Evolutionary conservation across 2,113 vertebrate species (phyloP), one percentile per base, ranked within the genome.

Genomic region (Colaptes auratus): DNA sequence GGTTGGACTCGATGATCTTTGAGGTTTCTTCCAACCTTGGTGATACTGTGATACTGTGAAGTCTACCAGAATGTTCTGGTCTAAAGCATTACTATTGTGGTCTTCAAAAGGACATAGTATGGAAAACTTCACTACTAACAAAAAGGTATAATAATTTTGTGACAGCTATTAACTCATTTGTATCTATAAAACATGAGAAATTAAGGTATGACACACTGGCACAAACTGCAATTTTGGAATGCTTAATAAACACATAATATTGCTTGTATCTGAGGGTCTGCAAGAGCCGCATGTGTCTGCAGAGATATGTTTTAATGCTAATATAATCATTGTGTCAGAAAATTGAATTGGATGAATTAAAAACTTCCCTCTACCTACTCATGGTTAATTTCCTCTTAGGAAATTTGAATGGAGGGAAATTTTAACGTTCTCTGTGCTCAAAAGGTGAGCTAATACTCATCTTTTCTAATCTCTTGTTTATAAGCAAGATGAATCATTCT

Each of bases 401-500:
- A 83, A 44, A 61, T 61, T 59, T 56, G 53, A 76, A 61, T 52
- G 11, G 44, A 88, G 87, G 25, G 20, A 76, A 66, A 24, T 6
- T 92, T 90, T 82, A 86, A 65, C 6, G 58, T 39, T 78, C 30
- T 25, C 18, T 70, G 55, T 66, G 15, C 88, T 94, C 80, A 72
- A 94, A 85, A 76, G 59, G 23, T 30, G 71, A 73, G 39, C 20
- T 92, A 90, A 77, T 66, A 61, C 24, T 94, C 30, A 69, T 30
- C 31, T 63, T 58, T 75, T 78, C 77, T 91, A 67, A 87, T 75
- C 16, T 70, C 55, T 61, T 59, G 24, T 56, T 87, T 91, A 86
- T 72, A 91, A 89, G 55, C 56, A 76, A 86, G 46, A 82, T 86
- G 72, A 92, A 63, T 88, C n/a, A 50, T 83, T 60, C 59, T 93